Conservation (phyloP, 2,888 invertebrate genomes). For the Sisyra terminalis region DNA sequence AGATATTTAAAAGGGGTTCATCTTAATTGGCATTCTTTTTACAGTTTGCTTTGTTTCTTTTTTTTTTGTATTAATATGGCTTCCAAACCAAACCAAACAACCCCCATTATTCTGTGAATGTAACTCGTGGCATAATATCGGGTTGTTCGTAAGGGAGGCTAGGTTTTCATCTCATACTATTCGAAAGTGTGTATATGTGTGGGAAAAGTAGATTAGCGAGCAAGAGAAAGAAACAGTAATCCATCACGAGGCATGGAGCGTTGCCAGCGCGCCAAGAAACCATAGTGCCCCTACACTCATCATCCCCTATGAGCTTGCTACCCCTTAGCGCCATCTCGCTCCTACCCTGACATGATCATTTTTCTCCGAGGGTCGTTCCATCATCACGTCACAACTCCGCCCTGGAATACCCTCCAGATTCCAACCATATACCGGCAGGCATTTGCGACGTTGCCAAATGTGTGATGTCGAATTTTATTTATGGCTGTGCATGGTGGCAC, state of each 20-base stretch:
- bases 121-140: too few species aligned
- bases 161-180: too few species aligned
- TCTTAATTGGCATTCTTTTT: too few species aligned
- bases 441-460: conserved; percentile 30
- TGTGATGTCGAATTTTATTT: conserved; percentile 31
- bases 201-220: conserved; percentile 19
- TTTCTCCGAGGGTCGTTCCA: conserved; percentile 35
- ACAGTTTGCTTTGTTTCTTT: too few species aligned
- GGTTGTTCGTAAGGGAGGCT: too few species aligned
- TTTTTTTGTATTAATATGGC: too few species aligned
- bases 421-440: conserved; percentile 38
- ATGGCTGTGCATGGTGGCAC: conserved; percentile 25
- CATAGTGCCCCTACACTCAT: not conserved
- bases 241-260: conserved; percentile 27
- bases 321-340: conserved; percentile 11
- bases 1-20: too few species aligned
- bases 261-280: conserved; percentile 11
- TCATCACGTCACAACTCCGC: conserved; percentile 52
- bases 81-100: too few species aligned
- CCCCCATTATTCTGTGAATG: too few species aligned
- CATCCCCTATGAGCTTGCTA: conserved; percentile 9
- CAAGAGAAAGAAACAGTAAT: conserved; percentile 30
- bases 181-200: conserved; percentile 13
- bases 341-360: conserved; percentile 10
- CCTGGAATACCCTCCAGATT: conserved; percentile 28